Percentiles rank a stretch among this genome's conserved stretches.
phyloP scores from a whole-genome alignment of 1,140 invertebrate genomes.

The Drosophila yakuba region DNA sequence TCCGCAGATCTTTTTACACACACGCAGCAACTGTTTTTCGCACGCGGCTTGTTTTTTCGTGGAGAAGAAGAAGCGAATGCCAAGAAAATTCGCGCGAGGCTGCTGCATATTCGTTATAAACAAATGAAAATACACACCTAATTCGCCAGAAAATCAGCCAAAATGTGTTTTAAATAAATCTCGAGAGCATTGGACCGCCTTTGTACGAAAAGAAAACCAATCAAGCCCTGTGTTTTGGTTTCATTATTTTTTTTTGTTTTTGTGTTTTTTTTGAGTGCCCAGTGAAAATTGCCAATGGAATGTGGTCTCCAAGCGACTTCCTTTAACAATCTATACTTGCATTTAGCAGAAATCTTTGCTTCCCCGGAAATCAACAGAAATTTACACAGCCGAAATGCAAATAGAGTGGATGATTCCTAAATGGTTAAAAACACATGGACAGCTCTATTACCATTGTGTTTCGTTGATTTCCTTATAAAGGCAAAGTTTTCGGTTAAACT shows the following conservation, averaged over 20 bases:
- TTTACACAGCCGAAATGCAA: too few relatives aligned
- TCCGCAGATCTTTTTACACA: constrained; percentile 29
- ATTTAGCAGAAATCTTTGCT: neutral
- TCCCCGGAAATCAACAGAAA: neutral
- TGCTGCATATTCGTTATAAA: constrained; percentile 26
- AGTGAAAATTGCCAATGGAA: constrained; percentile 9
- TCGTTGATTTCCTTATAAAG: neutral
- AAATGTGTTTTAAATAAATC: constrained; percentile 51
- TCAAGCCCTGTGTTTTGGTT: constrained; percentile 36
- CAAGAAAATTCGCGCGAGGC: neutral
- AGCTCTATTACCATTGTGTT: neutral
- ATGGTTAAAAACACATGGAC: neutral
- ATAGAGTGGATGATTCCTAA: too few relatives aligned
- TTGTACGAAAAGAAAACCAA: constrained; percentile 33
- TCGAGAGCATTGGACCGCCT: constrained; percentile 31
- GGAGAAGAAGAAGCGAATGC: neutral
- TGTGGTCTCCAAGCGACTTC: neutral
- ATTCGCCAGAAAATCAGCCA: constrained; percentile 8
- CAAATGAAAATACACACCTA: constrained; percentile 26
- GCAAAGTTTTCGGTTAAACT: neutral
- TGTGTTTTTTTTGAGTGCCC: constrained; percentile 19
- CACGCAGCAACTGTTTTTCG: constrained; percentile 25
- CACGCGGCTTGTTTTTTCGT: constrained; percentile 17
- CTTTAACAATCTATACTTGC: neutral
- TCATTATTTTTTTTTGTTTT: constrained; percentile 27